These are phyloP conservation scores for Clistopyga incitator DNA, from an alignment of 2,888 invertebrate genomes.

Conservation along the genomic window DNA sequence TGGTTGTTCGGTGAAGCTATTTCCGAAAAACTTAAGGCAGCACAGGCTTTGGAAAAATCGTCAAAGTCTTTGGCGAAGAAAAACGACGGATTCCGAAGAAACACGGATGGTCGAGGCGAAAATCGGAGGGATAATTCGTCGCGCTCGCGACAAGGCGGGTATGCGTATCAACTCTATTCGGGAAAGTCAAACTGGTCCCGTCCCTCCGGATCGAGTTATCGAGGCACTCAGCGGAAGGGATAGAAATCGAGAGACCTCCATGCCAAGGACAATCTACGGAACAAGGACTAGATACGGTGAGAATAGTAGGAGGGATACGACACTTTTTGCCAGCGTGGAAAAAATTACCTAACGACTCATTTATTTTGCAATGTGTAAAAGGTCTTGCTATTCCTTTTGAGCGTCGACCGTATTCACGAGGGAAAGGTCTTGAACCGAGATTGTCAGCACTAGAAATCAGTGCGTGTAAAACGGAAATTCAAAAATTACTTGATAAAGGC, in stretches of 20 bases:
- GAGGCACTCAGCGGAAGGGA: conserved; percentile 61
- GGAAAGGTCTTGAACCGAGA: conserved; percentile 9
- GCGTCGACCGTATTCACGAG: conserved; percentile 3
- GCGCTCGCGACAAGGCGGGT: conserved; percentile 2
- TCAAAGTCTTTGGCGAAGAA: conserved; percentile 50
- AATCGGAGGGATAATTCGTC: conserved; percentile 45
- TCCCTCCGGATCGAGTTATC: conserved; percentile 57
- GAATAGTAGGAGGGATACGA: conserved; percentile 51
- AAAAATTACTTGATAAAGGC: conserved; percentile 41
- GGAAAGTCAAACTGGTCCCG: conserved; percentile 45
- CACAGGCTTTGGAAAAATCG: conserved; percentile 47
- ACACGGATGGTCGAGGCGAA: conserved; percentile 17
- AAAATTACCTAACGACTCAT: conserved; percentile 33
- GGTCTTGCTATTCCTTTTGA: conserved; percentile 49
- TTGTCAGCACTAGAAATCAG: conserved; percentile 28
- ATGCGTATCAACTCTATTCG: too few relatives aligned
- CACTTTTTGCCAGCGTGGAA: conserved; percentile 36
- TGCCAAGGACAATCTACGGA: conserved; percentile 46
- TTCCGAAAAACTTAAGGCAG: conserved; percentile 51
- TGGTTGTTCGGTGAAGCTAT: conserved; percentile 59
- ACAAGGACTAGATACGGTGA: conserved; percentile 49
- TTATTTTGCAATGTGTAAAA: conserved; percentile 45
- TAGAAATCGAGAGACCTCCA: conserved; percentile 55
- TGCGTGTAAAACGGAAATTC: conserved; percentile 21
- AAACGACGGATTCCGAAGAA: conserved; percentile 30